A percentile compares a stretch with the other conserved stretches of the same genome.
phyloP scores from a whole-genome alignment of 2,797 vertebrate genomes.

The Tenualosa thibaudeaui region DNA sequence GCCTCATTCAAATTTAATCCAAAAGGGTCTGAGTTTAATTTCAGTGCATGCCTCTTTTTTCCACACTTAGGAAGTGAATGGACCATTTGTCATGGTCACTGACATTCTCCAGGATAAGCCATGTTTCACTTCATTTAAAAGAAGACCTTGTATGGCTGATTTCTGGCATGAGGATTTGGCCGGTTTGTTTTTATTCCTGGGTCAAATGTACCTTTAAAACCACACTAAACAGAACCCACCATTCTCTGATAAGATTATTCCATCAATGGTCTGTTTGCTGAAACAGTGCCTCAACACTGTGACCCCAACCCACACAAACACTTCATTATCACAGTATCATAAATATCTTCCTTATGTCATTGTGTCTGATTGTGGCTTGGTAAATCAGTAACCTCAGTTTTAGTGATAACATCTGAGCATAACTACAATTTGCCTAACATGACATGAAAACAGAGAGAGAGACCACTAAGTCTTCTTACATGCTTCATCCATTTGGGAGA shows the following conservation, averaged over 20 bases:
- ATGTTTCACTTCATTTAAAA: neutral
- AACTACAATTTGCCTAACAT: neutral
- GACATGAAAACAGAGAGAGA: too few species aligned
- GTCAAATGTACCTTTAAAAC: neutral
- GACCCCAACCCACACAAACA: neutral
- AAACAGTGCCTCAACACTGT: neutral
- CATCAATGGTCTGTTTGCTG: constrained; percentile 8
- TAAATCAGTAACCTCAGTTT: constrained; percentile 5
- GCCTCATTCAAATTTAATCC: neutral
- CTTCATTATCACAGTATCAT: neutral
- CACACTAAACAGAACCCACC: neutral
- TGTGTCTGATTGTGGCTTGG: neutral
- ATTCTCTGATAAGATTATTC: neutral
- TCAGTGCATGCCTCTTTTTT: neutral
- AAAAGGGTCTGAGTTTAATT: neutral
- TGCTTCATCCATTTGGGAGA: too few species aligned
- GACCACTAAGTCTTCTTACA: too few species aligned
- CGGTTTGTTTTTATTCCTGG: neutral
- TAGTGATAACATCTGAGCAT: neutral
- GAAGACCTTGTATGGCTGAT: neutral
- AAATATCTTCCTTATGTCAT: neutral
- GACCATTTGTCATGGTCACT: neutral
- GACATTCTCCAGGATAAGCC: neutral
- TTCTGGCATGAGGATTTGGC: neutral
- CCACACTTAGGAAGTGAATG: neutral